phyloP scores from a whole-genome alignment of 2,113 vertebrate genomes.

The Lamprologus ornatipinnis region DNA sequence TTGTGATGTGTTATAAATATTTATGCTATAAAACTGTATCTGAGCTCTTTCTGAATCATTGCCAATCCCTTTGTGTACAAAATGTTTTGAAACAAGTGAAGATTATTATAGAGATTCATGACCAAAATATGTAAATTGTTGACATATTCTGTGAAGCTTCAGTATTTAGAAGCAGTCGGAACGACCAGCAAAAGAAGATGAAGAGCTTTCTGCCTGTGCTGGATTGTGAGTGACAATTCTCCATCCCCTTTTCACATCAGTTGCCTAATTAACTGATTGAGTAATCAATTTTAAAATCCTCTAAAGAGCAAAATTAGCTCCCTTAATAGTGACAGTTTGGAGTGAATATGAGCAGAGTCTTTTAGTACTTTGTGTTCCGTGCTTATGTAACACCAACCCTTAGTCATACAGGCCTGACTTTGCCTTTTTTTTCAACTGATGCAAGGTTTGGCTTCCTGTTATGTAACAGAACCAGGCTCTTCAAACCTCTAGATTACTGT shows the following conservation, averaged over 20 bases:
- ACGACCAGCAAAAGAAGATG: not conserved
- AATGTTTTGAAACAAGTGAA: not conserved
- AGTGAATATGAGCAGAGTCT: not conserved
- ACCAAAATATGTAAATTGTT: not conserved
- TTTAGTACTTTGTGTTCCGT: not conserved
- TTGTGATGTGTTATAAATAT: not conserved
- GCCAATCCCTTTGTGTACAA: not conserved
- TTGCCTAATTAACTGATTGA: not conserved
- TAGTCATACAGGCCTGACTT: constrained; percentile 38
- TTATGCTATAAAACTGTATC: not conserved
- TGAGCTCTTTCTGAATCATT: not conserved
- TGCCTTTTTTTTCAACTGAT: constrained; percentile 12
- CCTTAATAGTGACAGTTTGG: not conserved
- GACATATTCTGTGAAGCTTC: not conserved
- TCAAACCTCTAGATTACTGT: constrained; percentile 30
- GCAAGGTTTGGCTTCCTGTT: constrained; percentile 22
- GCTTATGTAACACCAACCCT: constrained; percentile 58
- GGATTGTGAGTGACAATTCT: not conserved
- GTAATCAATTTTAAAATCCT: not conserved
- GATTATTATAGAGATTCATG: not conserved
- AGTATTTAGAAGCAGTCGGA: not conserved
- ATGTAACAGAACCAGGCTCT: constrained; percentile 35
- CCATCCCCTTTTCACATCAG: not conserved
- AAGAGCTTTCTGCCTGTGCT: not conserved
- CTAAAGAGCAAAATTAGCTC: not conserved